These are phyloP conservation scores for Paramuricea clavata DNA, from an alignment of 92 coral and sea anemone genomes.

Conservation along the genomic window DNA sequence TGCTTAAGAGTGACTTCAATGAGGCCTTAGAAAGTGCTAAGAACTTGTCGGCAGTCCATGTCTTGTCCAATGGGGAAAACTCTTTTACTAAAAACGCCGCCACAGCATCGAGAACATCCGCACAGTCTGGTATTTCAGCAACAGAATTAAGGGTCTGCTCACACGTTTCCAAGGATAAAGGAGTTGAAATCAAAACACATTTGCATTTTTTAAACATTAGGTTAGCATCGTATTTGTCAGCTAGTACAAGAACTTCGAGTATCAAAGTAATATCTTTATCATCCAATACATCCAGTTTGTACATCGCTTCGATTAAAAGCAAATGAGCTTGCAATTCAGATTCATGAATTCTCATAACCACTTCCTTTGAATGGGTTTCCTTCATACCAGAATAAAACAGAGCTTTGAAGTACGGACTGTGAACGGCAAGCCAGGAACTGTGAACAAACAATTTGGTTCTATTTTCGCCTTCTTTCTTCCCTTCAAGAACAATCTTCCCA, in stretches of 20 bases:
- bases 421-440: slow-evolving; percentile 42
- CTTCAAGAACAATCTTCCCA: too few relatives aligned
- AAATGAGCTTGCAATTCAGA: slow-evolving; percentile 22
- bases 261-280: background rate
- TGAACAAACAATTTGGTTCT: slow-evolving; percentile 41
- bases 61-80: slow-evolving; percentile 1
- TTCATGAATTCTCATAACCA: slow-evolving; percentile 9
- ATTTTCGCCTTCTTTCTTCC: too few relatives aligned
- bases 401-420: slow-evolving; percentile 36
- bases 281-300: slow-evolving; percentile 3
- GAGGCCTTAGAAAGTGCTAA: background rate
- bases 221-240: background rate
- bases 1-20: background rate
- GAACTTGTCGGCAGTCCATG: background rate
- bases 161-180: background rate
- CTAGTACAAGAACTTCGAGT: background rate
- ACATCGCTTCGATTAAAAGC: slow-evolving; percentile 36
- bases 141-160: background rate
- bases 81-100: background rate
- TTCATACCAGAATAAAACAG: slow-evolving; percentile 43
- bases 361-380: slow-evolving; percentile 25
- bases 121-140: background rate
- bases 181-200: background rate
- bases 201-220: background rate
- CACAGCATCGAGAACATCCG: background rate